Percentiles rank a stretch among this genome's conserved stretches.
These are phyloP conservation scores for Solen grandis DNA, from an alignment of 1,140 invertebrate genomes.

Conservation along the genomic window DNA sequence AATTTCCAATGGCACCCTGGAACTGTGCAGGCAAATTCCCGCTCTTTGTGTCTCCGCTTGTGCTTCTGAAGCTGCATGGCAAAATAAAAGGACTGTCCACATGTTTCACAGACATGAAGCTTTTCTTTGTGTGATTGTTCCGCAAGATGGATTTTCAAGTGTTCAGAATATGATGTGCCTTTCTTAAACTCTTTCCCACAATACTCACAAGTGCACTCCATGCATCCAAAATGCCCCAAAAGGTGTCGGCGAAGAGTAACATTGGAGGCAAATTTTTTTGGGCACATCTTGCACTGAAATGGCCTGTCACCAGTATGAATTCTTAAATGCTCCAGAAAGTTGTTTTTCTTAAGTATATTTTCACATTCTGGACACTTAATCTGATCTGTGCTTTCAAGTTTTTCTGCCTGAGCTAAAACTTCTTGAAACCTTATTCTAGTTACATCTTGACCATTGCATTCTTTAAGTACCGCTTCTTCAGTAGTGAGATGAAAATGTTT, in stretches of 20 bases:
- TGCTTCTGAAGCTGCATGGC: constrained; percentile 85
- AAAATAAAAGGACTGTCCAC: constrained; percentile 83
- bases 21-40: constrained; percentile 84
- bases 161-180: constrained; percentile 64
- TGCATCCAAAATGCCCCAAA: constrained; percentile 71
- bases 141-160: constrained; percentile 69
- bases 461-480: constrained; percentile 64
- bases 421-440: constrained; percentile 67
- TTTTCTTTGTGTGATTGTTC: constrained; percentile 69
- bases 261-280: constrained; percentile 65
- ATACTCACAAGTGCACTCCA: constrained; percentile 67
- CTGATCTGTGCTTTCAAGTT: constrained; percentile 54
- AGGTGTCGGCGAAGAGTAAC: constrained; percentile 75
- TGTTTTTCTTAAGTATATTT: constrained; percentile 67
- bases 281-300: constrained; percentile 73
- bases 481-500: constrained; percentile 71
- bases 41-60: constrained; percentile 84
- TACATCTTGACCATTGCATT: constrained; percentile 64
- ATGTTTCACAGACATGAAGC: constrained; percentile 83
- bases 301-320: constrained; percentile 72
- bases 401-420: constrained; percentile 65
- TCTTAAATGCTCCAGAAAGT: constrained; percentile 74
- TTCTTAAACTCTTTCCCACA: constrained; percentile 76
- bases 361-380: constrained; percentile 75
- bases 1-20: constrained; percentile 79